Evolutionary conservation across 1,140 invertebrate genomes (phyloP).

Genomic region (Cotesia chilonis): DNA sequence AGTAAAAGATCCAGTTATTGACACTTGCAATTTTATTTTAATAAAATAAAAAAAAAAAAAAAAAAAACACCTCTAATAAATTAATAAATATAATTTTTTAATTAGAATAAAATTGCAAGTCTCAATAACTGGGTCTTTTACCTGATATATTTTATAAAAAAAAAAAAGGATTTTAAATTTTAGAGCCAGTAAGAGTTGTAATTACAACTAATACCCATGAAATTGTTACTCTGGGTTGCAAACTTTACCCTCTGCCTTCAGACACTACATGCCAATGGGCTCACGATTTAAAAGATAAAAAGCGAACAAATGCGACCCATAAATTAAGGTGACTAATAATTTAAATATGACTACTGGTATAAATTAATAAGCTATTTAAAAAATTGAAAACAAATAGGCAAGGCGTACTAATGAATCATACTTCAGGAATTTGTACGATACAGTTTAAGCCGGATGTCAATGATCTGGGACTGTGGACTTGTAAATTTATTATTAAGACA

Average conservation of each 20-base stretch:
- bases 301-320: conserved; percentile 12
- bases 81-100: too few relatives aligned
- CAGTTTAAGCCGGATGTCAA: conserved; percentile 55
- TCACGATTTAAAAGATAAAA: conserved; percentile 48
- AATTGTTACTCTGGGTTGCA: conserved; percentile 59
- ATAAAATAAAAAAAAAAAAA: too few relatives aligned
- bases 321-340: conserved; percentile 23
- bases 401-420: conserved; percentile 55
- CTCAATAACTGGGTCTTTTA: too few relatives aligned
- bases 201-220: conserved; percentile 58
- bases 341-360: too few relatives aligned
- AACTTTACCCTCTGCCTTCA: conserved; percentile 44
- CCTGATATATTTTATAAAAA: too few relatives aligned
- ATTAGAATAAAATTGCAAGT: too few relatives aligned
- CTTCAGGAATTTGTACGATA: conserved; percentile 56
- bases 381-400: conserved; percentile 44
- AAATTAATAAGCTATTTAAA: too few relatives aligned
- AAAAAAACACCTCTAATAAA: too few relatives aligned
- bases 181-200: conserved; percentile 57
- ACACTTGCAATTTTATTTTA: too few relatives aligned
- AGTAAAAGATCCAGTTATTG: too few relatives aligned
- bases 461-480: conserved; percentile 62
- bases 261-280: conserved; percentile 57
- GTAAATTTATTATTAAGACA: conserved; percentile 50
- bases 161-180: conserved; percentile 16